Base-by-base conservation (phyloP, 2,888 invertebrate species). In the Frankliniella fusca region DNA sequence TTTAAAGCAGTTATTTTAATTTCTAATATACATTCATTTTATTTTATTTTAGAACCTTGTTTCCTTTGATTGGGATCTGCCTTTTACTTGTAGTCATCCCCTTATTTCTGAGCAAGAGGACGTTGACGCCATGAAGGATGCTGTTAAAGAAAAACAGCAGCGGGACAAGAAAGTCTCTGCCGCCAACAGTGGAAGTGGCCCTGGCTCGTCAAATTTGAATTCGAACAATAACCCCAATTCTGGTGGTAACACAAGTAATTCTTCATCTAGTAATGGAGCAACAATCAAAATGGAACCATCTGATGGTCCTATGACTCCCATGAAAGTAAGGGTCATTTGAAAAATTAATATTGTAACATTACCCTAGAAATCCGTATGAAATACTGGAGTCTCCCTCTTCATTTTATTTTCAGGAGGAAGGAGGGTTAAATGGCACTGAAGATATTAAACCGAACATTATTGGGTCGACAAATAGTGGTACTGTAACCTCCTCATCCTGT, bases 391-490 rank as follows among this genome's bases (percentile, higher is more conserved):
- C 8, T 54, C 18, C 18, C 0, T 61, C 18, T 3, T 61, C 10
- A 76, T 76, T 76, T 76, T 23, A 27, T 76, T 12, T 8, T 9
- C 27, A 76, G 70, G 70, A 76, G 23, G 70, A 76, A 27, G 70
- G 23, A 12, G 70, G 70, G 27, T 27, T 76, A 27, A 76, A 76
- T 76, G 70, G 70, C 27, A 27, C 70, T 27, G 70, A 76, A 76
- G 70, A 76, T 76, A 76, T 76, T 76, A 76, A 76, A 76, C 70
- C 70, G 23, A 76, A 76, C 27, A 76, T 76, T 10, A 76, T 76
- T 76, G 70, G 70, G n/a, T 76, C 70, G 1, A 76, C 70, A 7
- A 76, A 76, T 23, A 76, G 70, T 76, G 70, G 70, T 27, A 76
- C 70, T 23, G 70, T 76, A 7, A 27, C 70, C 23, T 70, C 70